These are phyloP conservation scores for Myripristis murdjan DNA, from an alignment of 2,797 vertebrate species.

Conservation along the genomic window DNA sequence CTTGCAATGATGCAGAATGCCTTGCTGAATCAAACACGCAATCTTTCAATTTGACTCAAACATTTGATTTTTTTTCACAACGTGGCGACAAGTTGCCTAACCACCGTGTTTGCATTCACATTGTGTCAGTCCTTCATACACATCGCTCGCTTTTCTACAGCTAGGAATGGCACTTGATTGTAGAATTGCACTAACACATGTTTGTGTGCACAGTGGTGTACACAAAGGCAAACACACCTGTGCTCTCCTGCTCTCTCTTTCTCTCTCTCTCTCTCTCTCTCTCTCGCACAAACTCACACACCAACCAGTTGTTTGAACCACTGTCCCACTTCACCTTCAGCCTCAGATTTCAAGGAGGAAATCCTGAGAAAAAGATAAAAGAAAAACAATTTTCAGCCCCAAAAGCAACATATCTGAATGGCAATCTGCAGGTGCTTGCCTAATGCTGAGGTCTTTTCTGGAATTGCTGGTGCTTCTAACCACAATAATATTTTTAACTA, in stretches of 20 bases:
- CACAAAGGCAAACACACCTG: conserved; percentile 25
- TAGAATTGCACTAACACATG: conserved; percentile 30
- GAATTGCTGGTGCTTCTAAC: conserved; percentile 36
- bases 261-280: conserved; percentile 20
- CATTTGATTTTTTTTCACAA: conserved; percentile 3
- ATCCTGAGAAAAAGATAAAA: conserved; percentile 71
- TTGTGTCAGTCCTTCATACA: conserved; percentile 21
- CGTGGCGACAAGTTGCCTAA: conserved; percentile 6
- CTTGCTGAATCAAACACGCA: background rate
- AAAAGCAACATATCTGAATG: conserved; percentile 29
- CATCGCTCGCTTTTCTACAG: conserved; percentile 1
- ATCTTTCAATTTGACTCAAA: conserved; percentile 46
- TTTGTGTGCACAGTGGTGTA: conserved; percentile 1
- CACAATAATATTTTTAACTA: conserved; percentile 57
- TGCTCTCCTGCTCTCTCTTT: conserved; percentile 5
- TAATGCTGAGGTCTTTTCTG: conserved; percentile 33
- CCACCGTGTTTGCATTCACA: conserved; percentile 10
- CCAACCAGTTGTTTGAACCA: conserved; percentile 25
- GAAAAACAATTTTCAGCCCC: conserved; percentile 50
- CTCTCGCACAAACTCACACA: too few relatives aligned
- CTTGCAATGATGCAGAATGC: background rate
- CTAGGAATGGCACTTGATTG: conserved; percentile 2
- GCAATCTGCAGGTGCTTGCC: conserved; percentile 67
- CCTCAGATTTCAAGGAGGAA: conserved; percentile 72
- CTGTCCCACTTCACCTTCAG: conserved; percentile 58